Evolutionary conservation across 2,797 vertebrate species (phyloP), one percentile per base, ranked within the genome.

Genomic region (Hozukius guyotensis): DNA sequence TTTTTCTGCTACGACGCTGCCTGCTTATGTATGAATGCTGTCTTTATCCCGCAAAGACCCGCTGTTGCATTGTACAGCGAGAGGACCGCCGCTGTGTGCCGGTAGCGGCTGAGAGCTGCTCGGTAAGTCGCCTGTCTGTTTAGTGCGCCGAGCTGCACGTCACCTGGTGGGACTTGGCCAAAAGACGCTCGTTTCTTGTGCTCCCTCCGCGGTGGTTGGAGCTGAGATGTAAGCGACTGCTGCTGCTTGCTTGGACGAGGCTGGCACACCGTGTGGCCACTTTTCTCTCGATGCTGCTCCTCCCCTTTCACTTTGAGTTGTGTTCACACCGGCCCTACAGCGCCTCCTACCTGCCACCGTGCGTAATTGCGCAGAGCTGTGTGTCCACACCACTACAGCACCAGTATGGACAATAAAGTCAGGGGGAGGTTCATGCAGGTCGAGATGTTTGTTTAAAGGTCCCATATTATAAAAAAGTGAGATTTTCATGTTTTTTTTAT

Each of bases 191-290:
- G 87, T 82, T 87, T 88, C 6, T 87, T 87, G 86, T 63, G 84
- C 77, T 90, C 78, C 60, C 77, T 77, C 79, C 88, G 72, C 86
- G 82, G 86, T 60, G 80, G 85, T 57, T 31, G 82, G 78, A 82
- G 83, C 81, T 53, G 78, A 87, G 90, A 92, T 91, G 93, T 77
- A 84, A 87, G 90, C 91, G 87, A 85, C 90, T 87, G 94, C 91
- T 78, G 94, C 92, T 78, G 14, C 38, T 42, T 42, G 38, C 42
- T 46, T 62, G 89, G 92, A 90, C 80, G 62, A 84, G 88, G 88
- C 90, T 91, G 93, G 83, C 92, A 91, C 92, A 86, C 93, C 87
- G 94, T 95, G 94, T 92, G 92, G 94, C 89, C 94, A 96, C 96
- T 96, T 96, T 94, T 94, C 93, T 49, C 92, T 88, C 74, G 87